Percentiles rank a stretch among this genome's conserved stretches.
phyloP scores from a whole-genome alignment of 2,888 invertebrate genomes.

The Periphyllus acericola region DNA sequence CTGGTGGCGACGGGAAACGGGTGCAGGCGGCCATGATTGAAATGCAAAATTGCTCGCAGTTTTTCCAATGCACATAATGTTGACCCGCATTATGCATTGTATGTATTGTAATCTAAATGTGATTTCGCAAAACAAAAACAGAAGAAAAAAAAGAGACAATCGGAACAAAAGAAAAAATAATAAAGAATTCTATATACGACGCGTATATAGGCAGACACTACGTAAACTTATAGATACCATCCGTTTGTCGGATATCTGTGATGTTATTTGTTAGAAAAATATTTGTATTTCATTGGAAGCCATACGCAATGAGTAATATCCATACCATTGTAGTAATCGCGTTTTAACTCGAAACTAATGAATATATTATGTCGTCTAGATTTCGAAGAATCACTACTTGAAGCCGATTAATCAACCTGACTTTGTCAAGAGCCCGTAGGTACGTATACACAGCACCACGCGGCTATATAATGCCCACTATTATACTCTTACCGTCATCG shows the following conservation, averaged over 20 bases:
- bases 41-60: slow-evolving; percentile 11
- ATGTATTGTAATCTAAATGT: slow-evolving; percentile 17
- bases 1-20: background rate
- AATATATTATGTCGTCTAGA: slow-evolving; percentile 3
- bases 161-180: slow-evolving; percentile 20
- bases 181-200: background rate
- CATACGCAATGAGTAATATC: slow-evolving; percentile 11
- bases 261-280: background rate
- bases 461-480: background rate
- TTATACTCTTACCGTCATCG: background rate
- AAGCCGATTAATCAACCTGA: background rate
- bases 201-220: background rate
- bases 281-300: slow-evolving; percentile 19
- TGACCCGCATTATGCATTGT: slow-evolving; percentile 42
- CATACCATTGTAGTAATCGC: slow-evolving; percentile 3
- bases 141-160: slow-evolving; percentile 4
- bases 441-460: background rate
- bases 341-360: background rate
- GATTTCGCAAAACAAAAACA: slow-evolving; percentile 28
- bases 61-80: slow-evolving; percentile 47
- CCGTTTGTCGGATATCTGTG: background rate
- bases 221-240: background rate
- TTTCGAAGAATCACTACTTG: background rate
- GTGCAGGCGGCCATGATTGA: slow-evolving; percentile 21
- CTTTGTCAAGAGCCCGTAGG: background rate